Conservation (phyloP, 2,797 vertebrate species). For the Lagorchestes hirsutus region DNA sequence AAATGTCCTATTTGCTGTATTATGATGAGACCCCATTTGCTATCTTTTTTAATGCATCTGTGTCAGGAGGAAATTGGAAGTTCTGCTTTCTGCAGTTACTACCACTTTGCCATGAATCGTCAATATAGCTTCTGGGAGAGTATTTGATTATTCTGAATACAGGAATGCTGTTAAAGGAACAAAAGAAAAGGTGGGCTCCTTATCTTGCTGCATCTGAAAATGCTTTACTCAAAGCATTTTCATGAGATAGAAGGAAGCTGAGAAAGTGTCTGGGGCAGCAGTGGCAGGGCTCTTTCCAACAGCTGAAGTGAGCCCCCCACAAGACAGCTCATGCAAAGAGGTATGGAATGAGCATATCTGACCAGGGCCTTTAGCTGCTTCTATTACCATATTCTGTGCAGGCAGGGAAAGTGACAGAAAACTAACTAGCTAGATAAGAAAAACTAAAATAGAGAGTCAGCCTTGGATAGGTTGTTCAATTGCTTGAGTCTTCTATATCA, state of each 20-base stretch:
- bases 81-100: background rate
- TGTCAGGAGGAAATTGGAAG: conserved; percentile 6
- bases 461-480: background rate
- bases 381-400: background rate
- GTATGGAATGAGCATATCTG: conserved; percentile 34
- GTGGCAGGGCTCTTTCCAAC: conserved; percentile 9
- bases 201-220: background rate
- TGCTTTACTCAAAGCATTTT: background rate
- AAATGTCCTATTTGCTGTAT: conserved; percentile 58
- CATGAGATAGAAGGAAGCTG: conserved; percentile 22
- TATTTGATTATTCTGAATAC: conserved; percentile 4
- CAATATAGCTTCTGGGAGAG: background rate
- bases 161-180: conserved; percentile 2
- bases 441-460: background rate
- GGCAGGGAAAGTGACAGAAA: background rate
- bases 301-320: conserved; percentile 25
- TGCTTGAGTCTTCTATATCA: conserved; percentile 9
- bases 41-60: conserved; percentile 46
- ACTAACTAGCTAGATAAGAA: background rate
- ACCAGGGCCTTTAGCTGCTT: conserved; percentile 22
- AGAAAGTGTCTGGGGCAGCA: conserved; percentile 28
- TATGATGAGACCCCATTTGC: conserved; percentile 14
- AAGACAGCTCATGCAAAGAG: conserved; percentile 21
- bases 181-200: background rate
- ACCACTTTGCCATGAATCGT: conserved; percentile 2